phyloP scores from a whole-genome alignment of 2,797 vertebrate species.

The Orestias chungarensis region DNA sequence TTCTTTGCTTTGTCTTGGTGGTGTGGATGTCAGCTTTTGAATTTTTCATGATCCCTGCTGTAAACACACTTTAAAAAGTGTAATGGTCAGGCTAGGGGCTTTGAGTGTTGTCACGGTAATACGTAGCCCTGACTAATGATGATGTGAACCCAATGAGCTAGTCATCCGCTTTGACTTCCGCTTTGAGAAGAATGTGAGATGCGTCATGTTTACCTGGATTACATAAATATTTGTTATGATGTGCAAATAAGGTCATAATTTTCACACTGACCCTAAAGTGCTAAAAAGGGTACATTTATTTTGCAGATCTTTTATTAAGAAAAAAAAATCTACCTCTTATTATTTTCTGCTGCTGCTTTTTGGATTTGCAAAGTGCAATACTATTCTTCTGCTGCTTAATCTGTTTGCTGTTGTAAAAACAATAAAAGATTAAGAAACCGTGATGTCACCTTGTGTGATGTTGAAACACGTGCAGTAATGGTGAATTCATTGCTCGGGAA shows the following conservation, averaged over 20 bases:
- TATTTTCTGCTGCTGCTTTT: slow-evolving; percentile 20
- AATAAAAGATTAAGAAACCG: slow-evolving; percentile 54
- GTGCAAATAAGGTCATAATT: slow-evolving; percentile 25
- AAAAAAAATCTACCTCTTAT: slow-evolving; percentile 58
- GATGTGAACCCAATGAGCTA: slow-evolving; percentile 20
- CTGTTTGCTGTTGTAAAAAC: slow-evolving; percentile 58
- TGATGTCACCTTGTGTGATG: slow-evolving; percentile 42
- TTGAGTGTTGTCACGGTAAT: slow-evolving; percentile 1
- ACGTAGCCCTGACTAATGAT: slow-evolving; percentile 15
- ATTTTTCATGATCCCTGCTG: slow-evolving; percentile 7
- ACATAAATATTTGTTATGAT: slow-evolving; percentile 41
- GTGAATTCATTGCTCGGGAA: slow-evolving; percentile 6
- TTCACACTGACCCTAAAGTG: slow-evolving; percentile 21
- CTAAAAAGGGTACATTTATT: slow-evolving; percentile 40
- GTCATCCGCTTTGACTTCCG: slow-evolving; percentile 7
- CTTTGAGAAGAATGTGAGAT: slow-evolving; percentile 24
- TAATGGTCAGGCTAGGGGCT: slow-evolving; percentile 3
- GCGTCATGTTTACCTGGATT: slow-evolving; percentile 22
- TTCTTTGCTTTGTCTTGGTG: slow-evolving; percentile 12
- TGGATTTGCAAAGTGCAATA: slow-evolving; percentile 49
- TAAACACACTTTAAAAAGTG: slow-evolving; percentile 14
- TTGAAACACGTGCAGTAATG: not conserved
- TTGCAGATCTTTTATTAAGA: slow-evolving; percentile 26
- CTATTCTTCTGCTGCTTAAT: slow-evolving; percentile 49
- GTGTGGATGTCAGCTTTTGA: slow-evolving; percentile 6